Evolutionary conservation across 2,888 invertebrate genomes (phyloP), one percentile per base, ranked within the genome.

Genomic region (Volucella zonaria): DNA sequence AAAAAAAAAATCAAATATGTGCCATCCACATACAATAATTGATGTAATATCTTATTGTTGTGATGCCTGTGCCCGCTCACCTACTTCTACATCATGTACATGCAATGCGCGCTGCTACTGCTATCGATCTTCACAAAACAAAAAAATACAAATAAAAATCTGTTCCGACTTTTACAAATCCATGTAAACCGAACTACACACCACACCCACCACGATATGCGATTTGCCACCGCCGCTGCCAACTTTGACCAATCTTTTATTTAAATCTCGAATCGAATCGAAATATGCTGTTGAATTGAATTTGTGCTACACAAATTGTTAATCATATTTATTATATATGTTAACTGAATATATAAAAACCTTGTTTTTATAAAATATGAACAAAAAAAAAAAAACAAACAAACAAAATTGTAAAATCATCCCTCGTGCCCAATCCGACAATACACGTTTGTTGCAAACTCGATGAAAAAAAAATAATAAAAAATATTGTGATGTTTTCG

Each of bases 201-300:
- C 75, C 70, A 73, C 85, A 85, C 85, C 81, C 85, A 85, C 81
- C 81, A 85, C 82, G 71, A 67, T 31, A 81, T 85, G 62, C 81
- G 85, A 85, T 81, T 83, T 85, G 83, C 83, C 31, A 31, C 83
- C 75, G 67, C 73, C 62, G 54, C 67, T 77, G 85, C 85, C 76
- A 81, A 83, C 67, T 31, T 31, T 52, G 85, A 85, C 85, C 85
- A 85, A 81, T 85, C 85, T 81, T 85, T 80, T 66, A 23, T 68
- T 45, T 11, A 75, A 54, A 56, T 51, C n/a, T 12, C 43, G 15
- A 56, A 56, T 62, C 3, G 4, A 56, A 56, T 38, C 9, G 3
- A 54, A 74, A 47, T 8, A 54, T 52, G 52, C 3, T 11, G 38
- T 42, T 18, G 52, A 52, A 68, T 15, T 82, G 51, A 66, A 80